A percentile compares a stretch with the other conserved stretches of the same genome.
phyloP scores from a whole-genome alignment of 2,888 invertebrate species.

The Dicranocentrus wangi region DNA sequence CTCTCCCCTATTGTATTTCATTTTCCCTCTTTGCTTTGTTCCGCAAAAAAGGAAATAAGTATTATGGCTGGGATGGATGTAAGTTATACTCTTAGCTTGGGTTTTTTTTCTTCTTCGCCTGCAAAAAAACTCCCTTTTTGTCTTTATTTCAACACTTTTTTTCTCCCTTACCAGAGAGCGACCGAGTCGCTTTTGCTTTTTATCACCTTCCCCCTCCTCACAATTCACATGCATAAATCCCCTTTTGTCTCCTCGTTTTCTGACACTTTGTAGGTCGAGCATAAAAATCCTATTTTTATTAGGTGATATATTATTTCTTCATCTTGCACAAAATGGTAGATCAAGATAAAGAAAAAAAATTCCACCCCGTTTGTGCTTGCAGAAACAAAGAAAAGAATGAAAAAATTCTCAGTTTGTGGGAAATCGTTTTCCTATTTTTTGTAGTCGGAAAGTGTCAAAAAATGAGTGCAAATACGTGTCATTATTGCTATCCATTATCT shows the following conservation, averaged over 20 bases:
- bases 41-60: neutral
- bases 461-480: constrained; percentile 18
- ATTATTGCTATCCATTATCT: constrained; percentile 17
- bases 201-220: constrained; percentile 45
- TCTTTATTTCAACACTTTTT: constrained; percentile 33
- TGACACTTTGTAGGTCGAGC: constrained; percentile 52
- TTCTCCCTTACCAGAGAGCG: constrained; percentile 7
- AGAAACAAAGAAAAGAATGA: constrained; percentile 4
- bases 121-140: constrained; percentile 24
- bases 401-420: constrained; percentile 2
- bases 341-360: neutral
- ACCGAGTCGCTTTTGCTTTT: constrained; percentile 30
- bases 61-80: neutral
- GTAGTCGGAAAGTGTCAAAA: constrained; percentile 29
- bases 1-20: constrained; percentile 35
- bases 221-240: constrained; percentile 62
- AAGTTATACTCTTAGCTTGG: no score
- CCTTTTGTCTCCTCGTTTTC: constrained; percentile 49
- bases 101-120: no score
- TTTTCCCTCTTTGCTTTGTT: constrained; percentile 32
- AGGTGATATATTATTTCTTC: constrained; percentile 35
- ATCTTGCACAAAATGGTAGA: neutral
- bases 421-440: neutral
- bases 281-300: constrained; percentile 59
- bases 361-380: neutral